phyloP scores from a whole-genome alignment of 2,113 vertebrate species.

The Turnix velox region DNA sequence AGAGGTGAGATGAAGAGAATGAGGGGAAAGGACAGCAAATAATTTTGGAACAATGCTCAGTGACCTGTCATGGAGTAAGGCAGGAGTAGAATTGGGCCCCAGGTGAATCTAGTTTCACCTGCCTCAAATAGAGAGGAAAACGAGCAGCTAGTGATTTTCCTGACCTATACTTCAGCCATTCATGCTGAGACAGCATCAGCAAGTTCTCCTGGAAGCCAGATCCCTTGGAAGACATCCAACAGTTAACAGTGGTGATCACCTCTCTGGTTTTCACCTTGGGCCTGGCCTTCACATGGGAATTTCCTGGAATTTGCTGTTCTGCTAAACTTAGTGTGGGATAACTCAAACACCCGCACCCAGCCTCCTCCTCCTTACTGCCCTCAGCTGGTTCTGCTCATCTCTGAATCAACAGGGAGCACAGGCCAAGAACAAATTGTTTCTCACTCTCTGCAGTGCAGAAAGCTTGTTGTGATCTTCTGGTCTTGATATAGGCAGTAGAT shows the following conservation, averaged over 20 bases:
- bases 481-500: background rate
- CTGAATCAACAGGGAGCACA: background rate
- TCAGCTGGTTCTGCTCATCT: background rate
- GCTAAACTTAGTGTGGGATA: background rate
- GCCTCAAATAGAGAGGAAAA: background rate
- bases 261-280: background rate
- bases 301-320: constrained; percentile 1
- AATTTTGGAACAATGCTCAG: background rate
- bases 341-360: background rate
- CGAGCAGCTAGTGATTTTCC: background rate
- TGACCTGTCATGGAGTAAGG: background rate
- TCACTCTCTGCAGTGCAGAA: background rate
- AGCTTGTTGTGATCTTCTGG: background rate
- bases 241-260: background rate
- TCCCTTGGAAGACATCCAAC: background rate
- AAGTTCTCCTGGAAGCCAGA: background rate
- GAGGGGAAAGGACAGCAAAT: background rate
- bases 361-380: background rate
- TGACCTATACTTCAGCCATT: background rate
- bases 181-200: background rate
- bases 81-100: background rate
- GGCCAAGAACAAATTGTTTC: background rate
- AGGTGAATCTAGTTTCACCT: background rate
- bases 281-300: background rate
- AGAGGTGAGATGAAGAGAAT: background rate